phyloP scores from a whole-genome alignment of 2,797 vertebrate species.

The Yasuhikotakia modesta region DNA sequence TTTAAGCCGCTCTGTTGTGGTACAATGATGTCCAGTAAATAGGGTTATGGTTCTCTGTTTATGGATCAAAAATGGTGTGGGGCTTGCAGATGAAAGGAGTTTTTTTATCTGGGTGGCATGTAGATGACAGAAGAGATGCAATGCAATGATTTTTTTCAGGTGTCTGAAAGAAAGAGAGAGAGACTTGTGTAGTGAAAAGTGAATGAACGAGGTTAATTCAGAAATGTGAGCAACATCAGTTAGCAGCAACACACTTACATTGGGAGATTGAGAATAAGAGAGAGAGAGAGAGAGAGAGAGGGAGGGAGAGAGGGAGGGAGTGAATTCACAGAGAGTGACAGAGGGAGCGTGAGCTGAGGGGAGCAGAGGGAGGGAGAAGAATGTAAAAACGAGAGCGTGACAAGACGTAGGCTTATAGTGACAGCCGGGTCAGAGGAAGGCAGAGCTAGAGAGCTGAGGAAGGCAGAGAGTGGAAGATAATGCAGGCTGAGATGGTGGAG shows the following conservation, averaged over 20 bases:
- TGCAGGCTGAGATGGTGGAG: constrained; percentile 25
- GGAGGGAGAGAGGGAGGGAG: constrained; percentile 56
- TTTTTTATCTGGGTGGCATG: constrained; percentile 42
- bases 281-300: constrained; percentile 59
- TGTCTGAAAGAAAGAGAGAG: constrained; percentile 57
- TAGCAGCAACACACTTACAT: background rate
- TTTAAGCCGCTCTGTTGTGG: background rate
- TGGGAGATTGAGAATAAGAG: constrained; percentile 64
- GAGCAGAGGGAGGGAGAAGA: constrained; percentile 51
- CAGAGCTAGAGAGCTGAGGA: constrained; percentile 16
- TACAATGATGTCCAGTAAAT: background rate
- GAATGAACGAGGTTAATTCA: constrained; percentile 42
- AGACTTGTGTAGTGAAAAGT: constrained; percentile 59
- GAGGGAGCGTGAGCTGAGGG: constrained; percentile 52
- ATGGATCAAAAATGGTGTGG: background rate
- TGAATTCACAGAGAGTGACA: constrained; percentile 55
- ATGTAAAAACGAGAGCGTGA: constrained; percentile 54
- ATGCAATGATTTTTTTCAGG: constrained; percentile 74
- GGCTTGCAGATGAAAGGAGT: constrained; percentile 26
- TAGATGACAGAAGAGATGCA: constrained; percentile 64
- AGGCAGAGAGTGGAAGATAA: constrained; percentile 39
- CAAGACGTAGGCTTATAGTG: constrained; percentile 48
- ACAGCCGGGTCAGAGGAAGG: constrained; percentile 56
- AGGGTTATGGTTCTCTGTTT: background rate
- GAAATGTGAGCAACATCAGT: background rate